These are phyloP conservation scores for Chaetoderma sp. DNA, from an alignment of 2,888 invertebrate species.

Conservation along the genomic window DNA sequence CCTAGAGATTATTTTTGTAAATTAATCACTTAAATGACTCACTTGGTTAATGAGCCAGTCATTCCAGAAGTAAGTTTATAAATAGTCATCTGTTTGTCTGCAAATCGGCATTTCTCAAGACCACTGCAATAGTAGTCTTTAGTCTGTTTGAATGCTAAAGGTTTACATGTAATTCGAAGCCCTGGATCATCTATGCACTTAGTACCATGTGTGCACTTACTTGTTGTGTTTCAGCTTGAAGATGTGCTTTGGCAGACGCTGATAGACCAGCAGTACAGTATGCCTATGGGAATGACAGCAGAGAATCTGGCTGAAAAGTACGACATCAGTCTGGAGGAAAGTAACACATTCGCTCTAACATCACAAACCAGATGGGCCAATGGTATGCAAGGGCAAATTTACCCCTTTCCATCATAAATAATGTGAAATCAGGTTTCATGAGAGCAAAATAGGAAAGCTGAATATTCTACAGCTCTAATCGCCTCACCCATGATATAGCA, in stretches of 20 bases:
- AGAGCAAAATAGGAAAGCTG: neutral
- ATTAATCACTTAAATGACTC: no score
- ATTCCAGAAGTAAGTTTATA: no score
- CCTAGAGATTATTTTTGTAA: no score
- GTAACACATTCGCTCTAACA: slow-evolving; percentile 85
- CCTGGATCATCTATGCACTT: no score
- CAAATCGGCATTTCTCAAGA: no score
- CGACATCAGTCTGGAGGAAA: slow-evolving; percentile 60
- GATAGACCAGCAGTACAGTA: slow-evolving; percentile 87
- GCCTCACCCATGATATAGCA: neutral
- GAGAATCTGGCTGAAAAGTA: slow-evolving; percentile 69
- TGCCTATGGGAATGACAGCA: slow-evolving; percentile 93
- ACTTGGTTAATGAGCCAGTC: no score
- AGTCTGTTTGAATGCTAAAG: no score
- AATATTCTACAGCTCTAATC: neutral
- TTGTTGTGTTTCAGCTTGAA: slow-evolving; percentile 79
- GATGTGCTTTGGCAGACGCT: slow-evolving; percentile 91
- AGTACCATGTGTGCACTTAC: no score
- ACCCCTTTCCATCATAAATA: neutral
- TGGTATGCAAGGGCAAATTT: slow-evolving; percentile 72
- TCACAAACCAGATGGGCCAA: slow-evolving; percentile 91
- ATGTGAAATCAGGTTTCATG: neutral
- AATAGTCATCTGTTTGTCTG: no score
- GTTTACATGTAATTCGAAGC: no score
- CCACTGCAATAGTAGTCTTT: no score